Conservation (phyloP, 2,113 vertebrate genomes). For the Gopherus flavomarginatus region DNA sequence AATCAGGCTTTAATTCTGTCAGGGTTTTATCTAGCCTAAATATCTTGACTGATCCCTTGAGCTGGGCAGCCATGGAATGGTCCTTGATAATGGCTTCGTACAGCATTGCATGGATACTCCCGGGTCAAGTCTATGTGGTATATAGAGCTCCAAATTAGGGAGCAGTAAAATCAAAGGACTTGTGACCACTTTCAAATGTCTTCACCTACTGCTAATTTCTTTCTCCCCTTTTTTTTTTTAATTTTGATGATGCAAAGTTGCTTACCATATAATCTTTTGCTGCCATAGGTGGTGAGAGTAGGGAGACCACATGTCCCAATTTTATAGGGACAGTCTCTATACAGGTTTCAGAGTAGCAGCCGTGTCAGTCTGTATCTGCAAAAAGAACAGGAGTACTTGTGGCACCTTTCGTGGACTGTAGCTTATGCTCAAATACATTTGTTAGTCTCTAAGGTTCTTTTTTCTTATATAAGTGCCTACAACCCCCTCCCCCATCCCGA, state of each 20-base stretch:
- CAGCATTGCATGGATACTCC: not conserved
- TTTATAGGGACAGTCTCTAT: too few species aligned
- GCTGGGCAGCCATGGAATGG: not conserved
- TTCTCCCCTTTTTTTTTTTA: not conserved
- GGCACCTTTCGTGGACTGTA: too few species aligned
- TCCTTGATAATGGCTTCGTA: not conserved
- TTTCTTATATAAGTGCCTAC: too few species aligned
- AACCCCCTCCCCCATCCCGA: too few species aligned
- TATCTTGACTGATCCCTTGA: not conserved
- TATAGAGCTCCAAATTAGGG: not conserved
- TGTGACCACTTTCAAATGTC: not conserved
- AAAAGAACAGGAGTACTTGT: too few species aligned
- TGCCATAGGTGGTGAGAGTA: not conserved
- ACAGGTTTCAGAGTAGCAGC: too few species aligned
- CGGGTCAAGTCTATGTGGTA: fast-evolving
- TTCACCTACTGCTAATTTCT: too few species aligned
- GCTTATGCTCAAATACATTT: too few species aligned
- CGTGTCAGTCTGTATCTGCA: too few species aligned
- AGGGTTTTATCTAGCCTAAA: not conserved
- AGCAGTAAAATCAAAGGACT: not conserved
- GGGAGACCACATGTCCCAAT: too few species aligned
- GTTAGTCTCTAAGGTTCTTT: too few species aligned
- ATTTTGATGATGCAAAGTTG: fast-evolving
- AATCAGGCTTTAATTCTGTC: not conserved
- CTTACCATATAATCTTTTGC: not conserved